Evolutionary conservation across 2,113 vertebrate species (phyloP), one percentile per base, ranked within the genome.

Genomic region (Chascanopsetta lugubris): DNA sequence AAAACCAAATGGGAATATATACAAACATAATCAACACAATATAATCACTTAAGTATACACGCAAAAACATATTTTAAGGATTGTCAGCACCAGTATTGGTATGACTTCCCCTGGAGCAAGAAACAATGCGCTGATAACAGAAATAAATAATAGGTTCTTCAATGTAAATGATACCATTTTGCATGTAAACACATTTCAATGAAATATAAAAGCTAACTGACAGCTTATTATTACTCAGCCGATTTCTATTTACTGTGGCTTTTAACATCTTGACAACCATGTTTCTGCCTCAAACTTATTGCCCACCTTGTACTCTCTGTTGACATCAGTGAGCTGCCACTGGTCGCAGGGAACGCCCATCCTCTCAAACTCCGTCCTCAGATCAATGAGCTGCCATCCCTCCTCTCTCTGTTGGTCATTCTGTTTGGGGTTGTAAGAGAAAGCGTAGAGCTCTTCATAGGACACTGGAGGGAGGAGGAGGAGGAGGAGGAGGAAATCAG

Each of bases 401-500:
- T 93, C 94, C 26, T 92, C 92, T 46, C 95, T 91, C 82, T 99
- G 94, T 6, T 92, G 92, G 66, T 98, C 94, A 4, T 95, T 98
- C 92, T 97, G 96, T 87, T 99, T 97, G 54, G 97, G 97, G 87
- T 99, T 98, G 84, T 98, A 99, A 55, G 97, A 97, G 86, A 99
- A 99, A 0, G 97, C 97, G 51, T 99, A 99, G 2, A 99, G 94
- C 65, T 99, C 97, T 61, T 96, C 94, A 1, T 95, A 95, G 40
- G 89, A 91, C 38, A 90, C 95, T 97, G 72, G 57, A 2, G 32
- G 6, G 6, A 76, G 70, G 49, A 30, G 18, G n/a, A 40, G 3
- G 2, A 36, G 6, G 6, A 76, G 70, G 49, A 30, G 18, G n/a
- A 40, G 3, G 61, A 30, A 20, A 45, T 32, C 1, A 21, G 8